Conservation (phyloP, 2,113 vertebrate genomes). For the Vulpes ferrilata region DNA sequence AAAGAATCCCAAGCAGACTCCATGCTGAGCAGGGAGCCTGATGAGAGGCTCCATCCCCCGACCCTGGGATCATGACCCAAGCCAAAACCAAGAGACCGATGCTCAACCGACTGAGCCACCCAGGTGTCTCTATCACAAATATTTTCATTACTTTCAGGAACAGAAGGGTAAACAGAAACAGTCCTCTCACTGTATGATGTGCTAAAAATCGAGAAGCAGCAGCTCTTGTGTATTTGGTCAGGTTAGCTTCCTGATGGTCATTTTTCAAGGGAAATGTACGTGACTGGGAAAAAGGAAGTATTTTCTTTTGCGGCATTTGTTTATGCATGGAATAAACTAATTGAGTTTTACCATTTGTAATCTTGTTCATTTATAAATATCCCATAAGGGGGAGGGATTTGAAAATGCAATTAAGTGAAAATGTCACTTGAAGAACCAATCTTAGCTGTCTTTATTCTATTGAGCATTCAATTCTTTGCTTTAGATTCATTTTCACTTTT, state of each 20-base stretch:
- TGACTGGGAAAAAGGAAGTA: slow-evolving; percentile 33
- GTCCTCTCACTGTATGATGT: not conserved
- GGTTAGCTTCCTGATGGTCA: slow-evolving; percentile 13
- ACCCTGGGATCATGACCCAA: not conserved
- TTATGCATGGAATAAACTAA: slow-evolving; percentile 51
- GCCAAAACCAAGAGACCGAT: not conserved
- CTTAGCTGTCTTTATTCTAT: not conserved
- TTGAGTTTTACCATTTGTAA: slow-evolving; percentile 37
- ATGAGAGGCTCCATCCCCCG: not conserved
- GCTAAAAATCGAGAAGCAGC: slow-evolving; percentile 26
- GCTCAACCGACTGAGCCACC: not conserved
- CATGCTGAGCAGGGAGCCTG: not conserved
- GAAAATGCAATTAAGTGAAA: slow-evolving; percentile 60
- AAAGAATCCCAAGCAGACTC: not conserved
- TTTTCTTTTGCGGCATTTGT: slow-evolving; percentile 30
- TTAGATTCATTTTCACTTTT: slow-evolving; percentile 44
- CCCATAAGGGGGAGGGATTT: slow-evolving; percentile 5
- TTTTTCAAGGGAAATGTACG: slow-evolving; percentile 52
- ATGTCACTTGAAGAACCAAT: slow-evolving; percentile 54
- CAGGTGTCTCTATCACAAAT: not conserved
- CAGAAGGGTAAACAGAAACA: slow-evolving; percentile 24
- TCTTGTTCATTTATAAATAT: slow-evolving; percentile 60
- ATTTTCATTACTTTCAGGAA: slow-evolving; percentile 56
- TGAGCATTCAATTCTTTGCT: slow-evolving; percentile 28
- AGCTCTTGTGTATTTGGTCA: slow-evolving; percentile 26